Percentiles rank a stretch among this genome's conserved stretches.
phyloP scores from a whole-genome alignment of 2,888 invertebrate genomes.

The Cryptops parisi region DNA sequence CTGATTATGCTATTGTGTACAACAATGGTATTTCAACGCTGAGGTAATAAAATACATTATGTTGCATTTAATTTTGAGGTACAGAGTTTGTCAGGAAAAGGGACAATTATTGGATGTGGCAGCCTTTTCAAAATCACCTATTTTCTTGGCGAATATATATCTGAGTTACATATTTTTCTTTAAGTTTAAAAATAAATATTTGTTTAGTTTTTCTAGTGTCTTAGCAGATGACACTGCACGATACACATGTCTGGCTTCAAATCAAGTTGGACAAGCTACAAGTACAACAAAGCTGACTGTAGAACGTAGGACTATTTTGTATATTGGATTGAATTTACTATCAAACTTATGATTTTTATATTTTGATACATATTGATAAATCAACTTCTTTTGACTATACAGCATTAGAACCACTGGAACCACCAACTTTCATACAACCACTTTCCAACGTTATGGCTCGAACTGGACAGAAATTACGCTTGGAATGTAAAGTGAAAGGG shows the following conservation, averaged over 20 bases:
- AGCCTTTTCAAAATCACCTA: too few species aligned
- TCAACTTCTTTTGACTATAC: slow-evolving; percentile 20
- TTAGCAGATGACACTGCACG: slow-evolving; percentile 50
- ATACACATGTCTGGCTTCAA: slow-evolving; percentile 53
- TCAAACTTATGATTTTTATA: not conserved
- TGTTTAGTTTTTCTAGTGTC: slow-evolving; percentile 45
- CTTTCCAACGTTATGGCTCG: slow-evolving; percentile 55
- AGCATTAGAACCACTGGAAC: slow-evolving; percentile 48
- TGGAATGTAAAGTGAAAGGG: slow-evolving; percentile 53
- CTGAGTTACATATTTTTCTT: not conserved
- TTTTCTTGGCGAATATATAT: not conserved
- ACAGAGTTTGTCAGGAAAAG: too few species aligned
- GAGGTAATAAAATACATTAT: slow-evolving; percentile 26
- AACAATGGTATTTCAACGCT: slow-evolving; percentile 66
- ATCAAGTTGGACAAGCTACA: slow-evolving; percentile 49
- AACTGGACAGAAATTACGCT: slow-evolving; percentile 53
- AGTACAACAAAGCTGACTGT: slow-evolving; percentile 49
- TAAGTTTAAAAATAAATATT: not conserved
- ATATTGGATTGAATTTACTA: not conserved
- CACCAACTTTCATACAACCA: slow-evolving; percentile 45
- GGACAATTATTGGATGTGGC: too few species aligned
- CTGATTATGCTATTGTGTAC: slow-evolving; percentile 58
- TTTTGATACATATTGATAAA: slow-evolving; percentile 11
- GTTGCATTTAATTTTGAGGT: slow-evolving; percentile 19
- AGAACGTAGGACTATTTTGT: slow-evolving; percentile 42